Conservation (phyloP, 1,140 invertebrate species). For the Himalopsyche phryganea region DNA sequence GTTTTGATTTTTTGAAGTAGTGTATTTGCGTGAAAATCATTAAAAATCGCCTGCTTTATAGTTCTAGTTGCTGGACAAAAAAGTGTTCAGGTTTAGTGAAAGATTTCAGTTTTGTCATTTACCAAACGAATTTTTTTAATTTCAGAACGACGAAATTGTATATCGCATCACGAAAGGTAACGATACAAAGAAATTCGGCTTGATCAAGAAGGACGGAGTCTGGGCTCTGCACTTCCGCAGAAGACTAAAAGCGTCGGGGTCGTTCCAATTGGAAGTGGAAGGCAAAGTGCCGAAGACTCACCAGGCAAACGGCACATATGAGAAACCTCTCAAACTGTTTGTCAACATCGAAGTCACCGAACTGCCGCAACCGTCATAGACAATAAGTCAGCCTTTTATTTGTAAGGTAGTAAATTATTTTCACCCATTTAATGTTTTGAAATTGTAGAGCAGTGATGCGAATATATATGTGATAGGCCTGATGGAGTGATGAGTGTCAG, state of each 20-base stretch:
- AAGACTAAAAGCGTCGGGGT: slow-evolving; percentile 53
- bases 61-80: too few relatives aligned
- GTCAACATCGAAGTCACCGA: slow-evolving; percentile 28
- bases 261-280: slow-evolving; percentile 58
- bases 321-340: slow-evolving; percentile 49
- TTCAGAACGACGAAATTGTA: slow-evolving; percentile 56
- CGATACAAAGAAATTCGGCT: slow-evolving; percentile 61
- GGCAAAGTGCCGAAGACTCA: slow-evolving; percentile 45
- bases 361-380: slow-evolving; percentile 25
- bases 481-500: too few relatives aligned
- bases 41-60: too few relatives aligned
- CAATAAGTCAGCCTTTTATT: background rate
- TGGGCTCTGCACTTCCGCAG: slow-evolving; percentile 62
- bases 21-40: too few relatives aligned
- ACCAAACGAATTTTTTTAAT: slow-evolving; percentile 2
- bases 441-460: background rate
- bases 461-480: too few relatives aligned
- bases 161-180: slow-evolving; percentile 67
- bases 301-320: slow-evolving; percentile 42
- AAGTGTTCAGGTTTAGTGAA: too few relatives aligned
- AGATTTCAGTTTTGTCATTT: too few relatives aligned
- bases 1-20: too few relatives aligned
- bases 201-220: slow-evolving; percentile 61
- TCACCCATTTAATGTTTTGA: background rate
- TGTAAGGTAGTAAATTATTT: slow-evolving; percentile 4